A percentile compares a stretch with the other conserved stretches of the same genome.
Evolutionary conservation across 2,888 invertebrate genomes (phyloP).

Genomic region (Anagyrus pseudococci): DNA sequence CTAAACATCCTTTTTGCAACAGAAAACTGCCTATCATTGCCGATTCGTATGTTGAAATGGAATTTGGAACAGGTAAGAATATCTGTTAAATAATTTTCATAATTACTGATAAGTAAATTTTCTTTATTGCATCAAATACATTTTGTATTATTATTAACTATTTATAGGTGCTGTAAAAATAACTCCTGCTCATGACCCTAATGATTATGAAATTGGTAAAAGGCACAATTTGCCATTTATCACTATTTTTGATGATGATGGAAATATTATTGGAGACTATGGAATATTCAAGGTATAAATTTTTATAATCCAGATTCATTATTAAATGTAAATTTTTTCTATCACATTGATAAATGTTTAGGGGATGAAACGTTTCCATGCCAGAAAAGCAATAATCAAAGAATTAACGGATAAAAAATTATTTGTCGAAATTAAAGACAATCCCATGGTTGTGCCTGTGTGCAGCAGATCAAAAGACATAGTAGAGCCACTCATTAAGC

Average conservation of each 20-base stretch:
- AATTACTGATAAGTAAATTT: not conserved
- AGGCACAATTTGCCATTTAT: conserved; percentile 86
- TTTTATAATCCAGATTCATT: conserved; percentile 23
- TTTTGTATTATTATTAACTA: not conserved
- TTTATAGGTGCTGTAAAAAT: conserved; percentile 92
- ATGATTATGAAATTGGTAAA: conserved; percentile 95
- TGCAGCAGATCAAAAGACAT: conserved; percentile 97
- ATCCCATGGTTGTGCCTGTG: conserved; percentile 96
- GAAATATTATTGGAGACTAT: conserved; percentile 81
- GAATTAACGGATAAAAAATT: conserved; percentile 76
- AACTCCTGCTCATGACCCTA: conserved; percentile 96
- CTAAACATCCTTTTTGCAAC: conserved; percentile 87
- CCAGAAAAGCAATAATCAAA: conserved; percentile 80
- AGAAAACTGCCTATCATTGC: conserved; percentile 86
- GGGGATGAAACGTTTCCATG: conserved; percentile 92
- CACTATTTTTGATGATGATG: conserved; percentile 90
- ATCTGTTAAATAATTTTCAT: not conserved
- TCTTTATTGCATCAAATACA: not conserved
- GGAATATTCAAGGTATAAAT: conserved; percentile 72
- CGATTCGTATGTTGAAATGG: conserved; percentile 93
- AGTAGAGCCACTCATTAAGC: conserved; percentile 93
- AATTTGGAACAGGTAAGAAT: conserved; percentile 87
- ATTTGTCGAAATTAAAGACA: conserved; percentile 82
- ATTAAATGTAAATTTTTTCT: conserved; percentile 2
- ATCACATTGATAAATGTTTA: conserved; percentile 51